Conservation (phyloP, 2,113 vertebrate genomes). For the Bungarus multicinctus region DNA sequence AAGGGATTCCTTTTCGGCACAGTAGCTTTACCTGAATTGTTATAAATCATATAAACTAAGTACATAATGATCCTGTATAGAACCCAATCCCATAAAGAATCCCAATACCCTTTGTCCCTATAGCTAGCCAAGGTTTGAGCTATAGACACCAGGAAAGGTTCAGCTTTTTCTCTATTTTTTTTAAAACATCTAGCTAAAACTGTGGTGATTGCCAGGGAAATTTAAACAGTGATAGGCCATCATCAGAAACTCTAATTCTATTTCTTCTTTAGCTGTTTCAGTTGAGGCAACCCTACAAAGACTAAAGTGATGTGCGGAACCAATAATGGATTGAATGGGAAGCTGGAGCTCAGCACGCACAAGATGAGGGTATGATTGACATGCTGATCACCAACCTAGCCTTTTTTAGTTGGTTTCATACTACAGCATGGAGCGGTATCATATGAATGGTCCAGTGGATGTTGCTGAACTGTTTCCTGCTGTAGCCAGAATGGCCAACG, state of each 20-base stretch:
- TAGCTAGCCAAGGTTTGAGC: background rate
- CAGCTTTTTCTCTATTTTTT: background rate
- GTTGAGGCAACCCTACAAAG: background rate
- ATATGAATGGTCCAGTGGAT: background rate
- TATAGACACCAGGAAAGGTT: background rate
- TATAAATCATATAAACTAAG: background rate
- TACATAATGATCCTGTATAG: background rate
- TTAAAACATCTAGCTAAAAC: background rate
- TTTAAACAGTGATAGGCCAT: background rate
- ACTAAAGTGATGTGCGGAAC: background rate
- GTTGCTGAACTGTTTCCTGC: background rate
- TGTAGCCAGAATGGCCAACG: background rate
- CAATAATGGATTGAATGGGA: background rate
- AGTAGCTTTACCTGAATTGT: constrained; percentile 76
- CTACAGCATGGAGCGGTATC: background rate
- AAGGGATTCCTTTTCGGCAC: constrained; percentile 86
- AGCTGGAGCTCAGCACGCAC: background rate
- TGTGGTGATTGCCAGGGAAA: background rate
- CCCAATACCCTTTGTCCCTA: background rate
- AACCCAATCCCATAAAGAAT: background rate
- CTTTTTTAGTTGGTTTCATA: background rate
- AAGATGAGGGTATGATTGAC: background rate
- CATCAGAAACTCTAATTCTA: background rate
- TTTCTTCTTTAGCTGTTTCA: background rate
- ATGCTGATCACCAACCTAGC: background rate